Evolutionary conservation across 2,113 vertebrate species (phyloP), one percentile per base, ranked within the genome.

Genomic region (Aythya baeri): DNA sequence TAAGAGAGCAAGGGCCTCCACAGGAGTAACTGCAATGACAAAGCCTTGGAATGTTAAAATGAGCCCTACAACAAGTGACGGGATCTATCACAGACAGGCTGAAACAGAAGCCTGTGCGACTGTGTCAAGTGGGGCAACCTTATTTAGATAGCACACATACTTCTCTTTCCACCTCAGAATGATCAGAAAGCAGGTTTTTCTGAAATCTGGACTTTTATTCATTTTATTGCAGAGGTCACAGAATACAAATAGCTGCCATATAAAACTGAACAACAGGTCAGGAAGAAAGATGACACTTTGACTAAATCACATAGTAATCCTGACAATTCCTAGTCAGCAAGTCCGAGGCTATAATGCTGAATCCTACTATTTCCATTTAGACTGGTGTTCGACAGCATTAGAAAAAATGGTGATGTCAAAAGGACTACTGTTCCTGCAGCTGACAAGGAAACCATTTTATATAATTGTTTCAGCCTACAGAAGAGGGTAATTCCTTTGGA

Each of bases 381-480:
- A 81, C 71, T 79, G 71, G 73, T 88, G 38, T 89, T 95, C 83
- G 57, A 94, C 92, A 91, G 83, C 71, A 68, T 70, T 73, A 89
- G 61, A 93, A 97, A 93, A 93, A 90, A 81, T 0, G 1, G 89
- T 74, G 78, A 79, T 94, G 93, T 97, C 92, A 95, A 97, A 97
- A 95, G 68, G 68, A 92, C 96, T 97, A 92, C 94, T 97, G 94
- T 97, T 97, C 92, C 83, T 8, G 26, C 7, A 46, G 73, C 83
- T 88, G 92, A 96, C 94, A 96, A 95, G 95, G 96, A 96, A 97
- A 95, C 93, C 65, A 94, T 96, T 96, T 96, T 67, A 58, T 62
- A 78, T 97, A 97, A 96, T 97, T 96, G 93, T 97, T 96, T 94
- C 89, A 88, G 80, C 83, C 86, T 91, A 96, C 66, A 96, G 92